phyloP scores from a whole-genome alignment of 1,140 invertebrate genomes.

The Heliconius melpomene region DNA sequence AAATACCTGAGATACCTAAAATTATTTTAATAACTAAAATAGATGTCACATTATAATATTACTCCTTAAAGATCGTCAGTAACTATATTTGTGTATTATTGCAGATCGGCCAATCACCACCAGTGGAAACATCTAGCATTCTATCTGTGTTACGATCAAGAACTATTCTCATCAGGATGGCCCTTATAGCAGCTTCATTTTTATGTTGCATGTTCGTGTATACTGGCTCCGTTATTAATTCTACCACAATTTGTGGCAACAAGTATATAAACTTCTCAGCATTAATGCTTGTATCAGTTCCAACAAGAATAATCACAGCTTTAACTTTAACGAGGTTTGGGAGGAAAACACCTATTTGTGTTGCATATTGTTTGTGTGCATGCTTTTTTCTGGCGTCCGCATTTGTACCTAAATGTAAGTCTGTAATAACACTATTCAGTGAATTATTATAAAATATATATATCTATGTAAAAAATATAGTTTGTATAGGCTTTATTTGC shows the following conservation, averaged over 20 bases:
- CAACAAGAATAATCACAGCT: conserved; percentile 83
- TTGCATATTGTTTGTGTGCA: conserved; percentile 83
- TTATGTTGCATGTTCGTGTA: conserved; percentile 87
- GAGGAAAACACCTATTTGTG: conserved; percentile 82
- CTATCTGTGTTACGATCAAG: conserved; percentile 81
- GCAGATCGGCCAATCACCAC: conserved; percentile 40
- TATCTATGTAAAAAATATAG: neutral
- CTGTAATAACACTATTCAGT: neutral
- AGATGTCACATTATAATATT: neutral
- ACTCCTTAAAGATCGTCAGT: neutral
- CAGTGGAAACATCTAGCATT: conserved; percentile 62
- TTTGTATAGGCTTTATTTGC: neutral
- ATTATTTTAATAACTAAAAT: neutral
- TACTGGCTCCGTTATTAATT: conserved; percentile 89
- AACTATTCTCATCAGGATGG: conserved; percentile 83
- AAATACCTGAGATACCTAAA: neutral
- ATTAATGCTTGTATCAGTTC: conserved; percentile 81
- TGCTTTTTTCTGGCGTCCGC: conserved; percentile 71
- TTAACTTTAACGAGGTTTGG: conserved; percentile 84
- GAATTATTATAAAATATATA: neutral
- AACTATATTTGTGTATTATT: neutral
- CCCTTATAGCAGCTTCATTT: conserved; percentile 85
- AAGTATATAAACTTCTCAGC: conserved; percentile 83
- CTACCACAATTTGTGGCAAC: conserved; percentile 84
- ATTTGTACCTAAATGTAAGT: conserved; percentile 74